Percentiles rank a stretch among this genome's conserved stretches.
Conservation (phyloP, 2,113 vertebrate genomes). For the Protobothrops mucrosquamatus region DNA sequence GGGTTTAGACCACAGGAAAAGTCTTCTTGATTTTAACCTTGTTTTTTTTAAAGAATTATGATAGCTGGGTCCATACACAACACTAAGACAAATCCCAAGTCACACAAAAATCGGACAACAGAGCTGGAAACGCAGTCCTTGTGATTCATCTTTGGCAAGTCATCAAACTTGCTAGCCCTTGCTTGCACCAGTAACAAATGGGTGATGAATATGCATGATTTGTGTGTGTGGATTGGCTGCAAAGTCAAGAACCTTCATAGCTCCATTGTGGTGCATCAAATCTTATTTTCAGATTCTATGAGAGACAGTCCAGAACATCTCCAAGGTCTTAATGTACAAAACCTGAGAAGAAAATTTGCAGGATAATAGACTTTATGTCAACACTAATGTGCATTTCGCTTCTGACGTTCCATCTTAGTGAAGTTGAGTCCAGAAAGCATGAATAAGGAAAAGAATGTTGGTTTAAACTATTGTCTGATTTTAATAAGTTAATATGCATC, state of each 20-base stretch:
- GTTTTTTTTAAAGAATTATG: neutral
- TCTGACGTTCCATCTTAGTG: neutral
- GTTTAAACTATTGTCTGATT: neutral
- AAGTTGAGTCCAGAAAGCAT: neutral
- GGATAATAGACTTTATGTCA: neutral
- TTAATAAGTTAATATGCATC: neutral
- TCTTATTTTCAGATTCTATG: neutral
- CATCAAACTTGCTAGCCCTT: neutral
- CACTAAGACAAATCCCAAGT: neutral
- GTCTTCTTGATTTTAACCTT: neutral
- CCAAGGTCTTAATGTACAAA: neutral
- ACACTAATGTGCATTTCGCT: neutral
- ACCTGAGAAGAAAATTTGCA: neutral
- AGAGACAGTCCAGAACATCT: neutral
- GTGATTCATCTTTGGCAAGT: neutral
- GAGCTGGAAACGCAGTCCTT: neutral
- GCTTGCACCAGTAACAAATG: neutral
- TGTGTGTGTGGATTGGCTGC: neutral
- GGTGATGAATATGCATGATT: neutral
- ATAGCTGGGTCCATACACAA: neutral
- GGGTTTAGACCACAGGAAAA: neutral
- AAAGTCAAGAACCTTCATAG: neutral
- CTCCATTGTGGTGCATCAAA: neutral
- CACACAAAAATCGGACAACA: neutral
- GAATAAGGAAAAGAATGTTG: neutral